Evolutionary conservation across 2,888 invertebrate species (phyloP).

Genomic region (Hedya salicella): DNA sequence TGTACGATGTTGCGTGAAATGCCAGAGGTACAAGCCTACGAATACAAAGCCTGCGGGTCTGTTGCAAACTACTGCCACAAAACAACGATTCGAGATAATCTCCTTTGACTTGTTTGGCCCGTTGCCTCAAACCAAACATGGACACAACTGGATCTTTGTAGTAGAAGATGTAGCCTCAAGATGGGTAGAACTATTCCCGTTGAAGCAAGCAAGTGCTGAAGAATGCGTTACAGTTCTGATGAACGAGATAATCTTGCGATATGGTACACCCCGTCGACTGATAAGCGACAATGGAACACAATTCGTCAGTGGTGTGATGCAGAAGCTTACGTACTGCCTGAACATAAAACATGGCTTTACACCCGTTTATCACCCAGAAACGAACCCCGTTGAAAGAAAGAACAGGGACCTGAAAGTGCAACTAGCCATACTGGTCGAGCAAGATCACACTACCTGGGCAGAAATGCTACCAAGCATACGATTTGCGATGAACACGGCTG

Average conservation of each 20-base stretch:
- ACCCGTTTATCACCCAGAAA: conserved; percentile 53
- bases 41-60: conserved; percentile 54
- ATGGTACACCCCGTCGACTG: conserved; percentile 52
- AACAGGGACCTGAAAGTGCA: conserved; percentile 49
- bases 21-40: conserved; percentile 43
- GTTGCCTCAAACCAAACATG: conserved; percentile 42
- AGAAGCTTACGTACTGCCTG: conserved; percentile 45
- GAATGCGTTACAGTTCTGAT: conserved; percentile 48
- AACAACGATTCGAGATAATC: conserved; percentile 47
- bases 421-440: conserved; percentile 44
- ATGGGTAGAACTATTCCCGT: conserved; percentile 52
- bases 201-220: conserved; percentile 51
- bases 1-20: conserved; percentile 46
- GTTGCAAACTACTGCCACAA: conserved; percentile 47
- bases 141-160: too few species aligned
- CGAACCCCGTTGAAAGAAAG: conserved; percentile 56
- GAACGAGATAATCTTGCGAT: conserved; percentile 54
- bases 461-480: conserved; percentile 41
- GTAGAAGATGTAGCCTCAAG: conserved; percentile 45
- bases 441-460: conserved; percentile 48
- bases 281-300: conserved; percentile 56
- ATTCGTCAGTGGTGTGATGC: conserved; percentile 54
- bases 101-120: conserved; percentile 51
- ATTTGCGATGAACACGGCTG: conserved; percentile 45
- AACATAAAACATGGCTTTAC: conserved; percentile 51